Conservation (phyloP, 2,888 invertebrate genomes). For the Sinopyrophorus schimmeli region DNA sequence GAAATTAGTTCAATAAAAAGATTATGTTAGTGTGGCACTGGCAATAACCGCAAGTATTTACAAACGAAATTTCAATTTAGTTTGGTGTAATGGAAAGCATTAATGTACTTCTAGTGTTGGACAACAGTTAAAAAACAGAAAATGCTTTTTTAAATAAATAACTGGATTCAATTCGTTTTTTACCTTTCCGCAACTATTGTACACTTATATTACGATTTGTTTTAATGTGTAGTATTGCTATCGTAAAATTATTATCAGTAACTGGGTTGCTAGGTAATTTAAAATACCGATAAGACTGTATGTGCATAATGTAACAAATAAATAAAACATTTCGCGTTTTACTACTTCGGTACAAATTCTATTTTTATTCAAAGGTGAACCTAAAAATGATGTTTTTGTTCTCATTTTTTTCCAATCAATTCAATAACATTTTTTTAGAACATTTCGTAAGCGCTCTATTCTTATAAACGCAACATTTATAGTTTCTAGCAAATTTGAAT, state of each 20-base stretch:
- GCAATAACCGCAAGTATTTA: too few relatives aligned
- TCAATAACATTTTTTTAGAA: too few relatives aligned
- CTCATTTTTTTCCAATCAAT: too few relatives aligned
- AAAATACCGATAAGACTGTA: conserved; percentile 9
- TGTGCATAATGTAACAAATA: conserved; percentile 11
- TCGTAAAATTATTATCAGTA: conserved; percentile 12
- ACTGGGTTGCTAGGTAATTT: conserved; percentile 22
- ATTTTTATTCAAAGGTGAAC: conserved; percentile 2
- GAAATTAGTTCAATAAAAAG: too few relatives aligned
- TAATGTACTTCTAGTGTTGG: background rate
- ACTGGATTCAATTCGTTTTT: background rate
- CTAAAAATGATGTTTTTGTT: too few relatives aligned
- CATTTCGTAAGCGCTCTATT: too few relatives aligned
- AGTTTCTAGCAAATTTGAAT: too few relatives aligned
- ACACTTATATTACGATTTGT: conserved; percentile 6
- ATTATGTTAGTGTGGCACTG: too few relatives aligned
- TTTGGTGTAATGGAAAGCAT: background rate
- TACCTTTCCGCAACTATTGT: background rate
- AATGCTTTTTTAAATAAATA: background rate
- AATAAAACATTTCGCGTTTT: conserved; percentile 17
- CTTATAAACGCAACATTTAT: too few relatives aligned
- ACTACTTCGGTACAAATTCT: conserved; percentile 1
- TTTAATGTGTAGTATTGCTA: background rate
- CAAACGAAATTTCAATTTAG: too few relatives aligned
- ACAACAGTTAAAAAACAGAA: background rate